These are phyloP conservation scores for Carterocephalus palaemon DNA, from an alignment of 2,888 invertebrate genomes.

Conservation along the genomic window DNA sequence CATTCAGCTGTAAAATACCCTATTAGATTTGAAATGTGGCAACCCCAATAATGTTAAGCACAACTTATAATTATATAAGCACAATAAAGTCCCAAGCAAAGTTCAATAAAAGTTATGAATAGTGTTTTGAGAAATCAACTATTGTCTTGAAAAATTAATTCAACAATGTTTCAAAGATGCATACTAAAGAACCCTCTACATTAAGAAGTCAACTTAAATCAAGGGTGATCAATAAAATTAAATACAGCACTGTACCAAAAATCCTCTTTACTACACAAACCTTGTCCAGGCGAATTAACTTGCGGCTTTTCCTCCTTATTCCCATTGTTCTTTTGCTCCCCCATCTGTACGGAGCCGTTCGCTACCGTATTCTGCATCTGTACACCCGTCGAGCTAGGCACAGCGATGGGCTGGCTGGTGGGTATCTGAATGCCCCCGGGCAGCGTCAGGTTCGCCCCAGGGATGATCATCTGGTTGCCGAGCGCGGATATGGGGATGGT, in stretches of 20 bases:
- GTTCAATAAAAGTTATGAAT: too few relatives aligned
- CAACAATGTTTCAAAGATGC: background rate
- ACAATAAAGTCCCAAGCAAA: too few relatives aligned
- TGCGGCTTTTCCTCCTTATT: slow-evolving; percentile 35
- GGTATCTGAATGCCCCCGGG: slow-evolving; percentile 40
- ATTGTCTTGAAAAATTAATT: too few relatives aligned
- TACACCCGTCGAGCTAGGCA: slow-evolving; percentile 46
- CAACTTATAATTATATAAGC: too few relatives aligned
- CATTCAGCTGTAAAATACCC: too few relatives aligned
- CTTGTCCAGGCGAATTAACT: slow-evolving; percentile 23
- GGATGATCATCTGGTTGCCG: slow-evolving; percentile 76
- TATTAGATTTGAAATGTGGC: too few relatives aligned
- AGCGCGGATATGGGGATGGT: slow-evolving; percentile 77
- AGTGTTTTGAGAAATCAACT: too few relatives aligned
- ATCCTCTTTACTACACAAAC: too few relatives aligned
- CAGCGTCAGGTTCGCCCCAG: slow-evolving; percentile 76
- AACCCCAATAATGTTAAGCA: too few relatives aligned
- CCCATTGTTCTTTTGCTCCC: slow-evolving; percentile 78
- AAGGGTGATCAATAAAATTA: too few relatives aligned
- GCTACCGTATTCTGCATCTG: slow-evolving; percentile 42
- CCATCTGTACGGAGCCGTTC: slow-evolving; percentile 42
- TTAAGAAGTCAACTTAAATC: too few relatives aligned
- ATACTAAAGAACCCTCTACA: too few relatives aligned
- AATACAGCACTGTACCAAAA: background rate
- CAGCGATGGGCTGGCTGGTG: slow-evolving; percentile 48